These are phyloP conservation scores for Chaetorhynchus papuensis DNA, from an alignment of 2,113 vertebrate genomes.

Conservation along the genomic window DNA sequence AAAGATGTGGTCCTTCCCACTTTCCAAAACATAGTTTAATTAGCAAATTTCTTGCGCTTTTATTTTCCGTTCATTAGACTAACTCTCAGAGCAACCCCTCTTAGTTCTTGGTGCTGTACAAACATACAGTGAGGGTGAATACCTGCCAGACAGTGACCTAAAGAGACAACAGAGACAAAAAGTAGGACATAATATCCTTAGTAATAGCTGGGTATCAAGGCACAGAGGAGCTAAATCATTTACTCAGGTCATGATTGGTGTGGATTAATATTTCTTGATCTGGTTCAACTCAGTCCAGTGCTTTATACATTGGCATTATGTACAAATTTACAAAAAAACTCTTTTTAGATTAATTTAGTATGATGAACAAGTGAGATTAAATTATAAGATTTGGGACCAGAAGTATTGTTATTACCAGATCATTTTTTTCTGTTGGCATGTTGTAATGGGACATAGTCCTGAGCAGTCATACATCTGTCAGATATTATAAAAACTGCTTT, in stretches of 20 bases:
- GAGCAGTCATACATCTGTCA: neutral
- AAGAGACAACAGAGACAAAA: neutral
- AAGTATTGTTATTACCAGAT: neutral
- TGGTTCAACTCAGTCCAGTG: neutral
- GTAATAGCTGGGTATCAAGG: neutral
- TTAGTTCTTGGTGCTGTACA: neutral
- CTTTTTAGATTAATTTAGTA: neutral
- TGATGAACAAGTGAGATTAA: neutral
- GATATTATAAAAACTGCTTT: neutral
- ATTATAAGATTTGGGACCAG: neutral
- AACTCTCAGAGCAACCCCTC: neutral
- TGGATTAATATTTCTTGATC: neutral
- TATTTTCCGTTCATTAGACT: neutral
- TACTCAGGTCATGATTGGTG: neutral
- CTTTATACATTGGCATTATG: neutral
- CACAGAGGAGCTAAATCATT: neutral
- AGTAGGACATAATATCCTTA: neutral
- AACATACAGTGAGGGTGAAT: neutral
- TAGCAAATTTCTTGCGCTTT: neutral
- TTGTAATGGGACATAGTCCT: neutral
- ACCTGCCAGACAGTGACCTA: neutral
- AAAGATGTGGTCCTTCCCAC: neutral
- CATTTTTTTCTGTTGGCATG: fast-evolving
- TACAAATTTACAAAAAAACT: neutral
- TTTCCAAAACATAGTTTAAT: neutral